phyloP scores from a whole-genome alignment of 2,113 vertebrate genomes.

The Malaclemys terrapin region DNA sequence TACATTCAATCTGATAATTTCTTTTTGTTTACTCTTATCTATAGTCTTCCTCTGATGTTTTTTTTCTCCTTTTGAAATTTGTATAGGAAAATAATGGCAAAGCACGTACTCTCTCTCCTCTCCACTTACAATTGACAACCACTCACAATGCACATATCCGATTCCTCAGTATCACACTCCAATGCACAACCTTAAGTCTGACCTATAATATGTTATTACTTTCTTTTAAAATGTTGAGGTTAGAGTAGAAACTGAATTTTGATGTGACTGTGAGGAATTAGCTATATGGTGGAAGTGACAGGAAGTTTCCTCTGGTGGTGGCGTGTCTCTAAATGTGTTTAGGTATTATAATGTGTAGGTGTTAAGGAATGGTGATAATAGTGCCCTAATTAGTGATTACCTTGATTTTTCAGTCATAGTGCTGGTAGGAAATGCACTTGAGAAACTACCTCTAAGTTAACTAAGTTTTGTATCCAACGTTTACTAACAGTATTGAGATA shows the following conservation, averaged over 20 bases:
- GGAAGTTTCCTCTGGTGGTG: neutral
- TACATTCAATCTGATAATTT: neutral
- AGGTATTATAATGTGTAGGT: neutral
- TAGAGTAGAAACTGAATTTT: neutral
- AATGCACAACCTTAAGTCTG: neutral
- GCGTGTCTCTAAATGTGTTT: neutral
- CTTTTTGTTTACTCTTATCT: neutral
- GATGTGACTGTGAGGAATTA: neutral
- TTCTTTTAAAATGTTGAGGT: neutral
- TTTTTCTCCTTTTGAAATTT: neutral
- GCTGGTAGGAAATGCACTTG: neutral
- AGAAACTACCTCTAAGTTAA: neutral
- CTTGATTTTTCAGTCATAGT: neutral
- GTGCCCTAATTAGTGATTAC: neutral
- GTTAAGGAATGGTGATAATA: neutral
- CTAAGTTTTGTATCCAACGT: neutral
- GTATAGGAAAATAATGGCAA: neutral
- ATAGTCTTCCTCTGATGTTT: neutral
- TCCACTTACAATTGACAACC: neutral
- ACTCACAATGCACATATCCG: neutral
- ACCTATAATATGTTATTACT: neutral
- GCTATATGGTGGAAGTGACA: neutral
- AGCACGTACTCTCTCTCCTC: neutral
- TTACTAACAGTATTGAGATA: neutral
- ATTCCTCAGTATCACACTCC: neutral